These are phyloP conservation scores for Anthopleura sola DNA, from an alignment of 64 coral and sea anemone genomes.

Conservation along the genomic window DNA sequence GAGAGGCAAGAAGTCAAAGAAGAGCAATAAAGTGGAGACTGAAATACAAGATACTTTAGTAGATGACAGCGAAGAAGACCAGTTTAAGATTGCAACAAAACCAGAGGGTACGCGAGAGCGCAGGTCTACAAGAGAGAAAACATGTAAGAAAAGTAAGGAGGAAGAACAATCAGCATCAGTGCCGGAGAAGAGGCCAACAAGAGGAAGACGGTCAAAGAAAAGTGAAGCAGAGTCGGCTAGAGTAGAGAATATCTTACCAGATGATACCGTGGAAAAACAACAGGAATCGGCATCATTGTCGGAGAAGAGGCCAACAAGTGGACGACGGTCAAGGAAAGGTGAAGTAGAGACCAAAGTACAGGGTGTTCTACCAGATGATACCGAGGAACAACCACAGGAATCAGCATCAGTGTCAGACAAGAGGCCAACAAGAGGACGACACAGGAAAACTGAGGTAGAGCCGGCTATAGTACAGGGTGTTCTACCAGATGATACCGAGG, in stretches of 20 bases:
- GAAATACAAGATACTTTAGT: neutral
- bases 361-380: neutral
- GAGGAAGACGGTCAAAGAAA: neutral
- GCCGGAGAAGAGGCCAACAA: conserved; percentile 11
- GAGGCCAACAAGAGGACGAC: conserved; percentile 21
- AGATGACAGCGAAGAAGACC: neutral
- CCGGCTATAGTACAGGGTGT: neutral
- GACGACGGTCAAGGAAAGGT: neutral
- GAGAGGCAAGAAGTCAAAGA: neutral
- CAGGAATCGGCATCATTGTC: neutral
- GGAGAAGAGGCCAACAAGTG: conserved; percentile 13
- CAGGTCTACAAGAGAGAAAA: neutral
- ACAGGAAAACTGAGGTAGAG: neutral
- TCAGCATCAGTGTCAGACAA: neutral
- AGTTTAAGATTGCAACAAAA: neutral
- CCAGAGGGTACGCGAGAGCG: neutral
- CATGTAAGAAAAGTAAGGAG: neutral
- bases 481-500: neutral
- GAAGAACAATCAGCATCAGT: neutral
- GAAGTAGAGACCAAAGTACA: neutral
- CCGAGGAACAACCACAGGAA: neutral
- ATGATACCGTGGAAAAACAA: neutral
- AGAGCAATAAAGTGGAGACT: neutral
- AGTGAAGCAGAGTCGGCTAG: neutral
- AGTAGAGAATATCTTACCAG: neutral